These are phyloP conservation scores for Stichodactyla mertensii DNA, from an alignment of 64 coral and sea anemone species.

Conservation along the genomic window DNA sequence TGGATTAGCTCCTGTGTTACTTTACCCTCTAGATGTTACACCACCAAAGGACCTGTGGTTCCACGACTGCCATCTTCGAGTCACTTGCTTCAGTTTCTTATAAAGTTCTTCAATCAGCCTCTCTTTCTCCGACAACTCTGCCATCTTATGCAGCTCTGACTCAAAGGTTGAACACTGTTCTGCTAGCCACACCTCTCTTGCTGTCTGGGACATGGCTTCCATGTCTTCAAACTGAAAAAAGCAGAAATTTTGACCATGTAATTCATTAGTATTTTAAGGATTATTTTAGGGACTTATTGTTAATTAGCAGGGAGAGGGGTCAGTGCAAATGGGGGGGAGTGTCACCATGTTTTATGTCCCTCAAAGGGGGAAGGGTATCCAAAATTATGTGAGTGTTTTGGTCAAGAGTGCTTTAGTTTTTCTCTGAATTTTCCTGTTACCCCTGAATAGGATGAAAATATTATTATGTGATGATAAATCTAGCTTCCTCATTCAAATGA, in stretches of 20 bases:
- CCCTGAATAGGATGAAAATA: too few relatives aligned
- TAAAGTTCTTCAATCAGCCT: constrained; percentile 87
- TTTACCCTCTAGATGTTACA: constrained; percentile 89
- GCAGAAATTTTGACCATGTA: background rate
- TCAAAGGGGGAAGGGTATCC: too few relatives aligned
- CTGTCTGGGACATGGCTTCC: constrained; percentile 64
- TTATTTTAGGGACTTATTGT: too few relatives aligned
- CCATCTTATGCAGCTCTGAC: constrained; percentile 67
- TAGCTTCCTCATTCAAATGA: too few relatives aligned
- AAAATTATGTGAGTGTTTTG: too few relatives aligned
- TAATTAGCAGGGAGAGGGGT: too few relatives aligned
- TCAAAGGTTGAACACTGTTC: constrained; percentile 93
- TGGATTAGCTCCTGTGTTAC: background rate
- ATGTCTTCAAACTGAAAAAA: constrained; percentile 70
- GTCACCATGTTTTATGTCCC: too few relatives aligned
- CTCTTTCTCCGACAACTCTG: constrained; percentile 56
- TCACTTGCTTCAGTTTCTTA: constrained; percentile 81
- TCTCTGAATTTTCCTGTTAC: too few relatives aligned
- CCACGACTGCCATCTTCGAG: constrained; percentile 91
- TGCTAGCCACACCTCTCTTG: constrained; percentile 86
- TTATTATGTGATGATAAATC: too few relatives aligned
- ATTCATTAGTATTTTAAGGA: too few relatives aligned
- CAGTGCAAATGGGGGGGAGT: too few relatives aligned
- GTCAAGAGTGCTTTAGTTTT: too few relatives aligned
- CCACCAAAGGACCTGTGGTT: constrained; percentile 89